Evolutionary conservation across 1,140 invertebrate genomes (phyloP).

Genomic region (Muscidifurax raptorellus): DNA sequence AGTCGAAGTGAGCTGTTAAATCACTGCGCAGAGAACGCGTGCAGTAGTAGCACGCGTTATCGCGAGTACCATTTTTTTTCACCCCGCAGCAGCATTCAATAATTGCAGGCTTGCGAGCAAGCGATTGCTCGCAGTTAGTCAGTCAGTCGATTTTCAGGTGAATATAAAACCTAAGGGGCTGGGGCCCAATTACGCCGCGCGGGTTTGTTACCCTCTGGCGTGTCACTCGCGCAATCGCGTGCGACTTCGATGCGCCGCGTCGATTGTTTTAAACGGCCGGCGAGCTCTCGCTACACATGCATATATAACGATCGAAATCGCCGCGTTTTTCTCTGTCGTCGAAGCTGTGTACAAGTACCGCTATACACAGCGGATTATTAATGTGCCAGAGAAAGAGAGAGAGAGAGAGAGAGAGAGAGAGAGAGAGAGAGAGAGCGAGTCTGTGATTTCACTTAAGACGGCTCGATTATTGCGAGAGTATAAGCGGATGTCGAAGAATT

Average conservation of each 20-base stretch:
- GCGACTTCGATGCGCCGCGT: slow-evolving; percentile 64
- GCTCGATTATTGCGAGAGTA: neutral
- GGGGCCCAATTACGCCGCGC: slow-evolving; percentile 61
- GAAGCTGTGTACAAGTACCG: neutral
- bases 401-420: no score
- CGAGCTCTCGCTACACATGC: slow-evolving; percentile 57
- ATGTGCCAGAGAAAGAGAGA: neutral
- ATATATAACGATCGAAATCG: slow-evolving; percentile 28
- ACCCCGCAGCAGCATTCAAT: neutral
- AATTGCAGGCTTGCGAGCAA: neutral
- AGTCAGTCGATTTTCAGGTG: neutral
- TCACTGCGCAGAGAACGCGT: neutral
- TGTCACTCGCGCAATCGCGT: slow-evolving; percentile 70
- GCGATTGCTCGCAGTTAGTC: neutral
- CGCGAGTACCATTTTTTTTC: neutral
- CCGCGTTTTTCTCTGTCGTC: slow-evolving; percentile 20
- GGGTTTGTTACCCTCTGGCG: slow-evolving; percentile 72
- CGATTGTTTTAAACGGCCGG: slow-evolving; percentile 74
- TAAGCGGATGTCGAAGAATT: neutral
- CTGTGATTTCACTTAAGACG: slow-evolving; percentile 36
- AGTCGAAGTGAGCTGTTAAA: neutral
- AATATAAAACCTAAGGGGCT: neutral
- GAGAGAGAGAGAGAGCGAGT: no score
- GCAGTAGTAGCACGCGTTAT: neutral
- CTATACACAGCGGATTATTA: slow-evolving; percentile 13